phyloP scores from a whole-genome alignment of 2,888 invertebrate species.

The Disparrhopalites patrizii region DNA sequence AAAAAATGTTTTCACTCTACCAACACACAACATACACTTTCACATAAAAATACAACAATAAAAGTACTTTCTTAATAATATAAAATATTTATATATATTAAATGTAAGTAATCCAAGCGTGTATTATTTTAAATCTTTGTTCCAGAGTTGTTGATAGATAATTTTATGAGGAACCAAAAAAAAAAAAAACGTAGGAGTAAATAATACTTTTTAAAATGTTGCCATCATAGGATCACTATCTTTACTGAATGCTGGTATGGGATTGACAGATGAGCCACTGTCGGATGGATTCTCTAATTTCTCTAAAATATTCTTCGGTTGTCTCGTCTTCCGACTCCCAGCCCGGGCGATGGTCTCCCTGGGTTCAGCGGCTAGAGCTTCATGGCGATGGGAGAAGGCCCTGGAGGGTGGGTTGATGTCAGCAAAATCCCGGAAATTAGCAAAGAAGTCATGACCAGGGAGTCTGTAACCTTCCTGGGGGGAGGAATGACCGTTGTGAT shows the following conservation, averaged over 20 bases:
- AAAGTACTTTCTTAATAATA: slow-evolving; percentile 17
- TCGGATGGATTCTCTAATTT: slow-evolving; percentile 36
- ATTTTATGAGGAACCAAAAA: background rate
- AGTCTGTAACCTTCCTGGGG: slow-evolving; percentile 67
- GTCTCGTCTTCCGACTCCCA: slow-evolving; percentile 1
- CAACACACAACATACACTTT: background rate
- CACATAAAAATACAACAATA: slow-evolving; percentile 3
- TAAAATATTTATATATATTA: no score
- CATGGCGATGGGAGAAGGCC: slow-evolving; percentile 58
- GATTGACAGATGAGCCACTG: background rate
- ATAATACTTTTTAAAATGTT: slow-evolving; percentile 35
- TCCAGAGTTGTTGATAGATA: background rate
- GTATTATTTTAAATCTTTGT: background rate
- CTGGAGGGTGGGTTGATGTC: slow-evolving; percentile 81
- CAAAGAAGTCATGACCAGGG: slow-evolving; percentile 69
- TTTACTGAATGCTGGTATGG: slow-evolving; percentile 30
- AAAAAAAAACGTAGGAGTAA: background rate
- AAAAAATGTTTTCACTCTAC: slow-evolving; percentile 6
- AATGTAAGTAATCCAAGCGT: no score
- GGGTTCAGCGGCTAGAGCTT: slow-evolving; percentile 35
- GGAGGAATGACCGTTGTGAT: slow-evolving; percentile 54
- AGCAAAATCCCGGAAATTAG: slow-evolving; percentile 84
- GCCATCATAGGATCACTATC: slow-evolving; percentile 48
- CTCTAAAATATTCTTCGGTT: slow-evolving; percentile 44
- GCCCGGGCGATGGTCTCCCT: slow-evolving; percentile 26